Evolutionary conservation across 2,888 invertebrate genomes (phyloP), one percentile per base, ranked within the genome.

Genomic region (Baccha elongata): DNA sequence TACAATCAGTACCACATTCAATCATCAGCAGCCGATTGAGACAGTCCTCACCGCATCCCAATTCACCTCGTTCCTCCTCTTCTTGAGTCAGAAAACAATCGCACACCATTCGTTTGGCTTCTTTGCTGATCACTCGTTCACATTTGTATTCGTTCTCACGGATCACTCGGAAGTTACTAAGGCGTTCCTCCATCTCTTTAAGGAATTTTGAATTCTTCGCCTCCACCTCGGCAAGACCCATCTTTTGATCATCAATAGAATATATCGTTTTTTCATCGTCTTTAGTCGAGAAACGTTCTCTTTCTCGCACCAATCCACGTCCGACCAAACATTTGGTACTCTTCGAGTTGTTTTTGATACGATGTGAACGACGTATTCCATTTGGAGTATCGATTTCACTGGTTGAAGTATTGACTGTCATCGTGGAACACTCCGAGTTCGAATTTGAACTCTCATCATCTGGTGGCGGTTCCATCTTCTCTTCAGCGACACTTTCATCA

Each of bases 11-110:
- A 11, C 98, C 98, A 92, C 99, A 99, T 93, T 99, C 99, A 89
- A 99, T 98, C 96, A 98, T 97, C n/a, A 99, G 94, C 89, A 99
- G 93, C 88, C 98, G 94, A 92, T 99, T 99, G 35, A 99, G 93
- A 91, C 99, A 99, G 91, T 98, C 98, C 88, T 98, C 97, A 0
- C 97, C 98, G 90, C 99, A 99, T 8, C 97, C 98, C 80, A 94
- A 90, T 88, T 96, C 96, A 0, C 97, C 97, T 73, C 95, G 92
- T 44, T 93, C 93, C 85, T 96, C 92, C 88, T 99, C 99, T 86
- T 98, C 98, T 88, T 95, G 94, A 67, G 96, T 96, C 85, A 98
- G 92, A 88, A 96, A 96, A 90, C 99, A 99, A 91, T 99, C 99
- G 91, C 99, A 99, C 29, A 95, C 94, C 98, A 99, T 98, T 86